Conservation (phyloP, 2,113 vertebrate species). For the human region GRCh38 chr3:94014501-94015000, state of each 20-base stretch:
- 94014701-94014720: constrained; percentile 94
- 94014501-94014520: constrained; percentile 89
- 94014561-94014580: constrained; percentile 94
- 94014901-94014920: constrained; percentile 86
- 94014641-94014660: constrained; percentile 94
- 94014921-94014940: constrained; percentile 86
- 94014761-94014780: constrained; percentile 94
- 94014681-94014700: constrained; percentile 98
- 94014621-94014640: constrained; percentile 96
- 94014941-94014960: constrained; percentile 88
- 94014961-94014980: constrained; percentile 93
- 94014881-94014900: constrained; percentile 84
- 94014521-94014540: constrained; percentile 92
- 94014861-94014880: constrained; percentile 90
- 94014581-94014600: constrained; percentile 93
- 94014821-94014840: constrained; percentile 91
- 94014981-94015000: constrained; percentile 90
- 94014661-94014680: constrained; percentile 91
- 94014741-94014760: constrained; percentile 91
- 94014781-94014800: constrained; percentile 94
- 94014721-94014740: constrained; percentile 92
- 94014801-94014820: constrained; percentile 90
- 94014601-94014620: constrained; percentile 93
- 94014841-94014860: constrained; percentile 84
- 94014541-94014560: constrained; percentile 93